Evolutionary conservation across 1,140 invertebrate genomes (phyloP), one percentile per base, ranked within the genome.

Genomic region (Pygmarrhopalites habei): DNA sequence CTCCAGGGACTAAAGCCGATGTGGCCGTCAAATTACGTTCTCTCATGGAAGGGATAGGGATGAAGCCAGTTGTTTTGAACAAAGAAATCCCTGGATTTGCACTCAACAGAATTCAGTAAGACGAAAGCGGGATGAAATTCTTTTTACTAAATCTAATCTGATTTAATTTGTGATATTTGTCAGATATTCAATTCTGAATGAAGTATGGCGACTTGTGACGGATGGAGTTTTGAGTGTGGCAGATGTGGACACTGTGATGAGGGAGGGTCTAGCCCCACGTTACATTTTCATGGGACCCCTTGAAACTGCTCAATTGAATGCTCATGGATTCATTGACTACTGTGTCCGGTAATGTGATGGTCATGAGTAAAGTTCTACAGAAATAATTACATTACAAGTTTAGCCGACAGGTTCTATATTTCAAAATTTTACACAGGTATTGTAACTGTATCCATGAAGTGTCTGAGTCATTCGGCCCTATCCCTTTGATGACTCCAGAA

Each of bases 221-320:
- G 86, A 87, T 62, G 88, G 86, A 30, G 79, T 96, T 12, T 77
- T 98, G 23, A 83, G 84, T 73, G 92, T 91, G 0, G 83, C 87
- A 70, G 95, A 98, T 74, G 82, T 96, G 26, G 94, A 98, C 69
- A 88, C 85, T 70, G 90, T 97, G 0, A 96, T 97, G 83, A 90
- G 86, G 17, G 88, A 95, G 76, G 95, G 95, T 21, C 79, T 98
- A 14, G 95, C 93, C 19, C 89, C 90, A 82, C 81, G 95, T 60
- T 98, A 97, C 74, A 93, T 93, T 3, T 97, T 97, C 75, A 79
- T 96, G 21, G 95, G 95, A 25, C 86, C 92, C 1, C 80, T 97
- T 55, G 92, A 98, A 80, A 94, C 92, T 0, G 89, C 90, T 23
- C 93, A 96, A 78, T 80, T 98, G 25, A 98, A 98, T 79, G 92